Percentiles rank a stretch among this genome's conserved stretches.
Conservation (phyloP, 2,888 invertebrate genomes). For the Scaptomyza polygonia region DNA sequence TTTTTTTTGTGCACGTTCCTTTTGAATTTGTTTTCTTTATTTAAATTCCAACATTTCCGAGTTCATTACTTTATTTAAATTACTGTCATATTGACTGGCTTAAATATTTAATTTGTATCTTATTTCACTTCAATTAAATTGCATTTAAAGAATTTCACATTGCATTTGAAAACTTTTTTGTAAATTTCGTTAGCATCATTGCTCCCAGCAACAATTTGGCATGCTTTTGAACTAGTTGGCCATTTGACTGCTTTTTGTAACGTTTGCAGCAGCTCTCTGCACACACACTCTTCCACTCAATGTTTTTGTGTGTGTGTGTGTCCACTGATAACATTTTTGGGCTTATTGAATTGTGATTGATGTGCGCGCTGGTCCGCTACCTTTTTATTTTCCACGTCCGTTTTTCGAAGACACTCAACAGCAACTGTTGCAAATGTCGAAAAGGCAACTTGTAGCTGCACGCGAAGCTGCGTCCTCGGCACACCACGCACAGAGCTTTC, state of each 20-base stretch:
- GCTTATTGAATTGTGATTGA: slow-evolving; percentile 16
- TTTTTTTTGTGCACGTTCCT: no score
- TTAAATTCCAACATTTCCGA: neutral
- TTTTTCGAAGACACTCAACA: slow-evolving; percentile 77
- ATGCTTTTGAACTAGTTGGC: slow-evolving; percentile 68
- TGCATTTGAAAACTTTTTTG: neutral
- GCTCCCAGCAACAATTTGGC: slow-evolving; percentile 62
- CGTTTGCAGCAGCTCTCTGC: slow-evolving; percentile 7
- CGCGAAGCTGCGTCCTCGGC: slow-evolving; percentile 29
- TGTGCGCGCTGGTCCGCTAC: slow-evolving; percentile 59
- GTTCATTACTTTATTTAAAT: neutral
- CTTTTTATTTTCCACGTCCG: slow-evolving; percentile 73
- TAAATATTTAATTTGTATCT: neutral
- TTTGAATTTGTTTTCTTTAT: neutral
- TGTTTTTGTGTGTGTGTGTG: slow-evolving; percentile 2
- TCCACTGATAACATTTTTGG: slow-evolving; percentile 63
- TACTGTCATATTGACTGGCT: neutral
- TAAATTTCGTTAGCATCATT: slow-evolving; percentile 50
- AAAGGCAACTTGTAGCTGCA: slow-evolving; percentile 78
- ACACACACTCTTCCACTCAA: slow-evolving; percentile 1
- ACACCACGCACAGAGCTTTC: slow-evolving; percentile 51
- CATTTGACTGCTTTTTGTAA: slow-evolving; percentile 15
- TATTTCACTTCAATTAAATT: slow-evolving; percentile 27
- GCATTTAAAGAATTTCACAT: slow-evolving; percentile 9
- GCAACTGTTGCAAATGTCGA: slow-evolving; percentile 80